Base-by-base conservation (phyloP, 2,888 invertebrate species). In the Brachypterus glaber region DNA sequence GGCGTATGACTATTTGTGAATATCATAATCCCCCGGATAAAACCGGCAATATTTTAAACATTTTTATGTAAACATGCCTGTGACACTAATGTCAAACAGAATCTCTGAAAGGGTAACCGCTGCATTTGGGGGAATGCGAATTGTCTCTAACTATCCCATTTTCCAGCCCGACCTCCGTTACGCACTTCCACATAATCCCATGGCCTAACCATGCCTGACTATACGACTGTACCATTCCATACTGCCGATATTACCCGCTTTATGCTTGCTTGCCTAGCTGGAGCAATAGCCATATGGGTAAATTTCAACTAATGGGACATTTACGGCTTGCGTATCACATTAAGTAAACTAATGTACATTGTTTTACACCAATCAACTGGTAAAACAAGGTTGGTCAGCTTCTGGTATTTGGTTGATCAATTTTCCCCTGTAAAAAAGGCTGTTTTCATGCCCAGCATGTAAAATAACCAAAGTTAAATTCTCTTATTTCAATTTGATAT, bases 91-190 rank as follows among this genome's bases (percentile, higher is more conserved):
- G 60, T 58, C 50, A 48, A 53, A 58, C 48, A 40, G 51, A 49
- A 52, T 55, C 57, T 55, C 54, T 46, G 59, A 64, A 63, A 62
- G 64, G 62, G 63, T 63, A 62, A 62, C 59, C 60, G 53, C 57
- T 53, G 49, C 48, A 53, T 58, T 57, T 58, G 57, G 62, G 63
- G 62, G 64, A 64, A 63, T 64, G 62, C 60, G 62, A 63, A 64
- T 64, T 60, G 63, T 61, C 62, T 61, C 64, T 64, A 64, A 64
- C 63, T 63, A 64, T 61, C 55, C 60, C 55, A 60, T 61, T 63
- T 57, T 51, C 53, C n/a, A 54, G 47, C 54, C 58, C 53, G 49
- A 49, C 51, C 54, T 53, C 54, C 47, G 52, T 52, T 55, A 55
- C 50, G 54, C 53, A 48, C 53, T 53, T 51, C 52, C 52, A 57